These are phyloP conservation scores for Lasiurus cinereus DNA, from an alignment of 2,113 vertebrate species.

Conservation along the genomic window DNA sequence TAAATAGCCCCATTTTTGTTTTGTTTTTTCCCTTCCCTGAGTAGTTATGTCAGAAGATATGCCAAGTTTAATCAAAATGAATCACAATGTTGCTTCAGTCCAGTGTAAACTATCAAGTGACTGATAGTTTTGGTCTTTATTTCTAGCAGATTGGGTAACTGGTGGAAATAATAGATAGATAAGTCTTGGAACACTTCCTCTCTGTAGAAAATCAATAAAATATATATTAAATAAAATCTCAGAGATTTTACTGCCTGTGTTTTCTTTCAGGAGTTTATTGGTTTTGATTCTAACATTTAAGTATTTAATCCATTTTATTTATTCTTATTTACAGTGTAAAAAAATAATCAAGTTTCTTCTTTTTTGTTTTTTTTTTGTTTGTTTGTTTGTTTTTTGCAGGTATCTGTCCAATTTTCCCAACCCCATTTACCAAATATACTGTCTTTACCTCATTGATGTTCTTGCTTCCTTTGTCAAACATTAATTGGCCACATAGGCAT, in stretches of 20 bases:
- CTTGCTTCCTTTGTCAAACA: too few species aligned
- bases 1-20: neutral
- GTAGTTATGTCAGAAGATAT: neutral
- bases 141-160: neutral
- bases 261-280: neutral
- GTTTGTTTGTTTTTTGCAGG: too few species aligned
- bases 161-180: neutral
- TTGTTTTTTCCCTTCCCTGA: neutral
- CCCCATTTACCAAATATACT: too few species aligned
- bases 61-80: neutral
- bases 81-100: neutral
- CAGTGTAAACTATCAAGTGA: neutral
- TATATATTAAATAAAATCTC: too few species aligned
- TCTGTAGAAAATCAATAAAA: too few species aligned
- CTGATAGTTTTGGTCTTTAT: neutral
- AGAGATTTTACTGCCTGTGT: neutral
- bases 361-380: neutral
- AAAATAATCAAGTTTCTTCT: neutral
- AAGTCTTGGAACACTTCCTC: neutral
- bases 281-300: neutral
- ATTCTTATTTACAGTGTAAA: neutral
- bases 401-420: neutral
- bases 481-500: too few species aligned
- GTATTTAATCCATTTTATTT: neutral
- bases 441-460: too few species aligned